These are phyloP conservation scores for Phalacrocorax carbo DNA, from an alignment of 2,113 vertebrate genomes.

Conservation along the genomic window DNA sequence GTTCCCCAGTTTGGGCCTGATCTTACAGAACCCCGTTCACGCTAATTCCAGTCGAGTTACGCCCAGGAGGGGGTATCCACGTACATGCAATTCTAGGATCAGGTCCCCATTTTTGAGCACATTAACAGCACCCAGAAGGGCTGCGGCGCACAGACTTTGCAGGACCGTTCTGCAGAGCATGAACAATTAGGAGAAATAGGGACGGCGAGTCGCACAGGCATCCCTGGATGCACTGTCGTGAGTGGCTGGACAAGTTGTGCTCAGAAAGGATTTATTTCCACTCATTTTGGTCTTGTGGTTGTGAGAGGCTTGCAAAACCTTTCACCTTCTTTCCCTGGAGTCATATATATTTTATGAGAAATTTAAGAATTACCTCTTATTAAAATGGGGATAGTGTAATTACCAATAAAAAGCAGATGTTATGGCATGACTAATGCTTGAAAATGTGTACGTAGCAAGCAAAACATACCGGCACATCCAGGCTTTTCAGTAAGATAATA, in stretches of 20 bases:
- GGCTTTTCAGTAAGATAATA: slow-evolving; percentile 46
- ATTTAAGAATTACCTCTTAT: slow-evolving; percentile 65
- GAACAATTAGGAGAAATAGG: not conserved
- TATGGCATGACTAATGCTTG: slow-evolving; percentile 44
- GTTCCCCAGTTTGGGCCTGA: not conserved
- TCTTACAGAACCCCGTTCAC: not conserved
- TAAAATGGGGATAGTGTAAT: slow-evolving; percentile 61
- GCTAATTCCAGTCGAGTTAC: not conserved
- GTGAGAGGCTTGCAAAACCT: slow-evolving; percentile 51
- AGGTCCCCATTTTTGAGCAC: not conserved
- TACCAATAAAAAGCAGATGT: slow-evolving; percentile 70
- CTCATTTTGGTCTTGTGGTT: slow-evolving; percentile 38
- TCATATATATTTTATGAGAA: slow-evolving; percentile 50
- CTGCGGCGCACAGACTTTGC: not conserved
- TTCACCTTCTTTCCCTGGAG: slow-evolving; percentile 60
- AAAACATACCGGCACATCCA: not conserved
- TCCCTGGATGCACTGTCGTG: not conserved
- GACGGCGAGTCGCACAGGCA: not conserved
- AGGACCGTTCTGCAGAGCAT: not conserved
- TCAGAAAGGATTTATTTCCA: slow-evolving; percentile 36
- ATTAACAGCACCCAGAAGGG: slow-evolving; percentile 25
- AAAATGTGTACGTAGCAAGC: not conserved
- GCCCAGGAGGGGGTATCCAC: not conserved
- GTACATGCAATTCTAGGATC: not conserved
- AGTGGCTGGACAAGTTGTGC: not conserved